Conservation (phyloP, 37 sponge, comb jelly and placozoan genomes). For the Aphrocallistes beatrix region DNA sequence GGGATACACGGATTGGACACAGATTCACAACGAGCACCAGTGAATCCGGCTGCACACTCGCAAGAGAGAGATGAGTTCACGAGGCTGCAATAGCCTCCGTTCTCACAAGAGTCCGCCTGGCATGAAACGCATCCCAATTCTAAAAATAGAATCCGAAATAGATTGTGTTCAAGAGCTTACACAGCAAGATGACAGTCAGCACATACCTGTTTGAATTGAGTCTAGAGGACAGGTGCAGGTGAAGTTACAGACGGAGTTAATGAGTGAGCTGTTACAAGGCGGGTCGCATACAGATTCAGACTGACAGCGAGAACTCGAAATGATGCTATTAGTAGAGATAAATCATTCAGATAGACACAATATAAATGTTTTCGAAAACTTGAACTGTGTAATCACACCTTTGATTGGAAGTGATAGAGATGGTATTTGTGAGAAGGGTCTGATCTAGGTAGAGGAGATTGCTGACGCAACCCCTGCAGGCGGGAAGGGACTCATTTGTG, state of each 20-base stretch:
- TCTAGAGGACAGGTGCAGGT: neutral
- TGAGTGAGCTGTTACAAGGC: neutral
- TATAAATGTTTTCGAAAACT: no score
- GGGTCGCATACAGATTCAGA: slow-evolving; percentile 1
- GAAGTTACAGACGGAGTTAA: neutral
- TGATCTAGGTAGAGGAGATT: neutral
- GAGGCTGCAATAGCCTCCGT: neutral
- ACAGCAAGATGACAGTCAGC: neutral
- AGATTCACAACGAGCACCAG: neutral
- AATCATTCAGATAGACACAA: neutral
- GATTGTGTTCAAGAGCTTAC: neutral
- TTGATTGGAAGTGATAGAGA: neutral
- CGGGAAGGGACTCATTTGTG: neutral
- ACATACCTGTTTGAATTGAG: neutral
- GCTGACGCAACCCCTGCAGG: slow-evolving; percentile 8
- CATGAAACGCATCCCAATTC: neutral
- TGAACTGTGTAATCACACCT: no score
- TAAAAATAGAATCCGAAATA: neutral
- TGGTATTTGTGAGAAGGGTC: neutral
- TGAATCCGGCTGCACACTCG: neutral
- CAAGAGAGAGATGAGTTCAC: neutral
- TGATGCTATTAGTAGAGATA: neutral
- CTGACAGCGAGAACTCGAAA: neutral
- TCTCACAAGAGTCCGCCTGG: neutral
- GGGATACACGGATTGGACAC: neutral